These are phyloP conservation scores for Apis cerana DNA, from an alignment of 1,140 invertebrate genomes.

Conservation along the genomic window DNA sequence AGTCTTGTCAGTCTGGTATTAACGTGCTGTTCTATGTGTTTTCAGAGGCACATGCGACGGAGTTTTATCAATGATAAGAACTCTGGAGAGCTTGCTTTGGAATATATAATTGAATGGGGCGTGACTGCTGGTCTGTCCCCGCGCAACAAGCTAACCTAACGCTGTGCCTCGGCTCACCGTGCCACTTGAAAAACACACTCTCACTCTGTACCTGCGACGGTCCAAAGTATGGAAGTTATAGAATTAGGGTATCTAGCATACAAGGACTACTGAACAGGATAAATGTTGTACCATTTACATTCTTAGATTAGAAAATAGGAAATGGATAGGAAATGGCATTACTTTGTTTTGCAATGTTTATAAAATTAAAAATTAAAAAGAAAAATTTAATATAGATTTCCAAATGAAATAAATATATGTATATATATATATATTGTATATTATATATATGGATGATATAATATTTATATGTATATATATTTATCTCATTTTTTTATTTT, in stretches of 20 bases:
- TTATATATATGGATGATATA: neutral
- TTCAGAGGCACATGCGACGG: conserved; percentile 82
- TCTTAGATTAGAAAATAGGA: conserved; percentile 60
- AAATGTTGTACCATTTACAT: conserved; percentile 51
- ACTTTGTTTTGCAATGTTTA: conserved; percentile 72
- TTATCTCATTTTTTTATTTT: neutral
- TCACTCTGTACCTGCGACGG: conserved; percentile 80
- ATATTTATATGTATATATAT: neutral
- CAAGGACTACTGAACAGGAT: conserved; percentile 61
- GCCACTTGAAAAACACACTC: conserved; percentile 79
- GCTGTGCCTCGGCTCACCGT: conserved; percentile 79
- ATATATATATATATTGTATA: neutral
- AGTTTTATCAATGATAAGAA: conserved; percentile 80
- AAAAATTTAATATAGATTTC: neutral
- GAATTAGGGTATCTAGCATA: conserved; percentile 71
- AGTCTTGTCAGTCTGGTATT: conserved; percentile 80
- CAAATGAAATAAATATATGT: too few species aligned
- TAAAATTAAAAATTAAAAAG: conserved; percentile 63
- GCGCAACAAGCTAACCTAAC: conserved; percentile 76
- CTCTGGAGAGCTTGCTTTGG: conserved; percentile 79
- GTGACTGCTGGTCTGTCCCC: conserved; percentile 76
- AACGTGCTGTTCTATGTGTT: conserved; percentile 81
- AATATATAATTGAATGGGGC: conserved; percentile 76
- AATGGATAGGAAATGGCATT: conserved; percentile 63
- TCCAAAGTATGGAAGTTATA: conserved; percentile 80